phyloP scores from a whole-genome alignment of 2,113 vertebrate genomes.

The Pachyramphus minor region DNA sequence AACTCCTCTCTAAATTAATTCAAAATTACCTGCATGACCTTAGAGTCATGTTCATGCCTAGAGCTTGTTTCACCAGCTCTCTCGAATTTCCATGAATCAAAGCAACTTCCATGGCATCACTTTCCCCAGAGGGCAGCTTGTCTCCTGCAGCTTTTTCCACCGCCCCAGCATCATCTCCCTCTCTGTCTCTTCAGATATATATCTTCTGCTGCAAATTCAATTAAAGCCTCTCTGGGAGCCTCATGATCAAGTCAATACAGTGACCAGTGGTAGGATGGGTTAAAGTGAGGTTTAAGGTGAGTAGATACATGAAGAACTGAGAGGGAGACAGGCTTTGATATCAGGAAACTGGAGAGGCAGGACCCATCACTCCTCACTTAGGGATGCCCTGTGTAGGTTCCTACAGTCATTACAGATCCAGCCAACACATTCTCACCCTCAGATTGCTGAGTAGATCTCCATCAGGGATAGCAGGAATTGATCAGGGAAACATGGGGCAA shows the following conservation, averaged over 20 bases:
- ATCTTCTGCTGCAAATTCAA: constrained; percentile 8
- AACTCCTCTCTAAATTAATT: neutral
- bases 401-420: neutral
- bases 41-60: neutral
- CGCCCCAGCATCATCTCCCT: neutral
- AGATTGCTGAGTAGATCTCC: neutral
- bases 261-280: neutral
- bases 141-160: constrained; percentile 1
- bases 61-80: neutral
- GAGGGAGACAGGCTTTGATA: neutral
- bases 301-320: neutral
- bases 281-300: neutral
- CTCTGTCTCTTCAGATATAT: neutral
- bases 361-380: neutral
- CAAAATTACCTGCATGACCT: neutral
- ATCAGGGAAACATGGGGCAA: neutral
- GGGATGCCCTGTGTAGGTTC: neutral
- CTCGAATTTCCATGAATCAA: neutral
- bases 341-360: neutral
- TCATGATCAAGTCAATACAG: constrained; percentile 1
- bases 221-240: neutral
- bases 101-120: neutral
- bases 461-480: neutral
- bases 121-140: neutral
- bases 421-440: neutral